Conservation (phyloP, 2,797 vertebrate species). For the Mus minutoides region DNA sequence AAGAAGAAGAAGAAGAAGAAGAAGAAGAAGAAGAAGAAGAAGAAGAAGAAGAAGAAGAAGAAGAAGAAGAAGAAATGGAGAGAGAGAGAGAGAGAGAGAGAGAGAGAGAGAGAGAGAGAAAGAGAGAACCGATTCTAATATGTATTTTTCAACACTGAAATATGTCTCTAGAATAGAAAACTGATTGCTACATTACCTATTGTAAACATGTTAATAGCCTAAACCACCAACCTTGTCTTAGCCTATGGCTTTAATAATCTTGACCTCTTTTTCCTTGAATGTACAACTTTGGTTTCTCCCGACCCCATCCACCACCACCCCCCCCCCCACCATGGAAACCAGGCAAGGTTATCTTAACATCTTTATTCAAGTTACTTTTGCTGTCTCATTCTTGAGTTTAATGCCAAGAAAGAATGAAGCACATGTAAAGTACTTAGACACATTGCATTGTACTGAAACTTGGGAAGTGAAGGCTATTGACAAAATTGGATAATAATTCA, state of each 20-base stretch:
- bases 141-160: background rate
- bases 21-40: too few species aligned
- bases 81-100: too few species aligned
- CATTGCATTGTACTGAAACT: background rate
- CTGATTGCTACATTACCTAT: background rate
- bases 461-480: background rate
- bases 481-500: background rate
- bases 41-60: too few species aligned
- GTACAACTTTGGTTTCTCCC: background rate
- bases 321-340: background rate
- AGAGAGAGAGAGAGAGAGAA: too few species aligned
- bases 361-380: background rate
- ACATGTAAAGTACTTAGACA: background rate
- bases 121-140: background rate
- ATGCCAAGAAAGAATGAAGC: background rate
- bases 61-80: too few species aligned
- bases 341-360: background rate
- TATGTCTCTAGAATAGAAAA: background rate
- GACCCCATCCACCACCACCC: too few species aligned
- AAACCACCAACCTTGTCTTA: background rate
- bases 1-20: too few species aligned
- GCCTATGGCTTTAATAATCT: background rate
- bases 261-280: background rate
- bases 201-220: background rate
- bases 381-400: background rate